Evolutionary conservation across 2,888 invertebrate genomes (phyloP).

Genomic region (Lasioglossum oenotherae): DNA sequence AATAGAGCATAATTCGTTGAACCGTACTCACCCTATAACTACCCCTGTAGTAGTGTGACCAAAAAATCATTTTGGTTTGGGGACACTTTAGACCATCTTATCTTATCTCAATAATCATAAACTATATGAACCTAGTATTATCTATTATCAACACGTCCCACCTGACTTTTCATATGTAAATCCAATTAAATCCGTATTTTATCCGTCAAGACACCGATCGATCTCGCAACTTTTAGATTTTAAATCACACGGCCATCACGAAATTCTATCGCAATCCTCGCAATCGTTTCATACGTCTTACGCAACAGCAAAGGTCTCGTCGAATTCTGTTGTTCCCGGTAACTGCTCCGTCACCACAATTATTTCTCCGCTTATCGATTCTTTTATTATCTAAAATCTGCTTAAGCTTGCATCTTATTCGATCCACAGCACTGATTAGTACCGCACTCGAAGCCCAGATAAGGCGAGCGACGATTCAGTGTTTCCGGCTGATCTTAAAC

Average conservation of each 20-base stretch:
- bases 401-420: constrained; percentile 10
- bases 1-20: neutral
- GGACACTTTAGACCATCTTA: too few relatives aligned
- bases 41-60: too few relatives aligned
- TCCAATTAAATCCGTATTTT: neutral
- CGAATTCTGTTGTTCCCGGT: neutral
- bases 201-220: neutral
- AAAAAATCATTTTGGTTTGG: too few relatives aligned
- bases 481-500: constrained; percentile 4
- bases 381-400: neutral
- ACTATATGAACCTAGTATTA: too few relatives aligned
- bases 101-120: neutral
- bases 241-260: neutral
- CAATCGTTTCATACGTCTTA: neutral
- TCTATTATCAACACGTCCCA: too few relatives aligned
- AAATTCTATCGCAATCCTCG: neutral
- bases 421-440: constrained; percentile 2
- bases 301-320: neutral
- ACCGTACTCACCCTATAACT: too few relatives aligned
- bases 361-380: neutral
- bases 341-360: neutral
- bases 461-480: neutral
- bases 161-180: neutral
- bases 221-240: neutral
- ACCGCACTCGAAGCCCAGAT: neutral